Evolutionary conservation across 2,797 vertebrate species (phyloP), one percentile per base, ranked within the genome.

Genomic region (Poeciliopsis turneri): DNA sequence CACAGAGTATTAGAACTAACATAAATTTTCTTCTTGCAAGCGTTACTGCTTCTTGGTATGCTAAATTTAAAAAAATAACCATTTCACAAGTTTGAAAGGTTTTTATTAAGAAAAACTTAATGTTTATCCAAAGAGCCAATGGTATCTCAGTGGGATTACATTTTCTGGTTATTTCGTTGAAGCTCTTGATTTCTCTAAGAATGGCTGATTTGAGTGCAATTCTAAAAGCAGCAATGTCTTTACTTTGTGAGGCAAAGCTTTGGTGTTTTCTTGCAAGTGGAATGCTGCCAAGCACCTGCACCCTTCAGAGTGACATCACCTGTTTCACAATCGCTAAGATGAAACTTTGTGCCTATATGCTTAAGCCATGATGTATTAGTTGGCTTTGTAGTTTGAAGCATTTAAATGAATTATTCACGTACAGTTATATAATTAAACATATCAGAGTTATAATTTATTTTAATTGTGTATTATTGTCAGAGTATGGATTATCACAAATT

Each of bases 1-100:
- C 84, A 80, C 76, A 82, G 80, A 82, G 86, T 71, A 86, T 76
- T 84, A 81, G 11, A n/a, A n/a, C 53, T 55, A 55, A 55, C 9
- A n/a, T 55, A 55, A n/a, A 55, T 55, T 30, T 57, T 59, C 12
- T 28, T 59, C 49, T 59, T 16, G 10, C 57, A 6, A 59, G 28
- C 18, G 18, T 61, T 33, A 18, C 30, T 61, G 30, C 15, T 61
- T 61, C 28, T 61, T 66, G 33, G 33, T 20, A 39, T 20, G 18
- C 33, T 39, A 10, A 66, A 66, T 16, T 8, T 2, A 0, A 20
- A 23, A 64, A 36, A 66, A 28, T 11, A 10, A 66, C 6, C 8
- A 39, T 39, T 66, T 36, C 9, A 39, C 16, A 66, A 39, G 33
- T 66, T 39, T 36, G 39, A 23, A 39, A 66, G 33, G 33, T 66